Evolutionary conservation across 2,113 vertebrate species (phyloP).

Genomic region (Triplophysa dalaica): DNA sequence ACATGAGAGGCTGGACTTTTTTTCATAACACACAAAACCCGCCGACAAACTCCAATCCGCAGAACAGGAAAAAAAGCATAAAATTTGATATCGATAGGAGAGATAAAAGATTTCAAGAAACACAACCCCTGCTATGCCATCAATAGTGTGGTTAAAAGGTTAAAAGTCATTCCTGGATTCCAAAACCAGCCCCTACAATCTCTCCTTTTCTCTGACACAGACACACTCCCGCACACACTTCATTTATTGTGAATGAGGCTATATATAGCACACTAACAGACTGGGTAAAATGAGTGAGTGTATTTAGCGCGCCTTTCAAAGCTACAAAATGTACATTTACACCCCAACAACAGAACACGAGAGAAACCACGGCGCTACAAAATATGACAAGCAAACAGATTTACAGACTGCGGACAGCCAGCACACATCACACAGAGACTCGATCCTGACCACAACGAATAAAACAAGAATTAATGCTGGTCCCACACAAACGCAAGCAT

Average conservation of each 20-base stretch:
- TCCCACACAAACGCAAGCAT: constrained; percentile 4
- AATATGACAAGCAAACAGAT: constrained; percentile 31
- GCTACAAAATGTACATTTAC: constrained; percentile 50
- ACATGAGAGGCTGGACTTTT: background rate
- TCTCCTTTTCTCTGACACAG: background rate
- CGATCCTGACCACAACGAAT: constrained; percentile 30
- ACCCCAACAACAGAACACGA: constrained; percentile 40
- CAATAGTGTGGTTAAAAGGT: constrained; percentile 2
- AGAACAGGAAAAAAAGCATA: background rate
- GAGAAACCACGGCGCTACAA: constrained; percentile 37
- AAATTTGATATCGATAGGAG: background rate
- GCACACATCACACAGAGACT: background rate
- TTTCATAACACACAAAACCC: background rate
- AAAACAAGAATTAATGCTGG: constrained; percentile 16
- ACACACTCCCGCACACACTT: constrained; percentile 41
- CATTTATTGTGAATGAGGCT: constrained; percentile 71
- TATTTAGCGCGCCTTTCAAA: constrained; percentile 56
- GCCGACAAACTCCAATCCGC: background rate
- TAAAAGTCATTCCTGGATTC: constrained; percentile 19
- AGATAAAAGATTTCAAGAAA: background rate
- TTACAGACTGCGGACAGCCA: constrained; percentile 14
- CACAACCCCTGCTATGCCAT: background rate
- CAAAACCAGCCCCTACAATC: background rate
- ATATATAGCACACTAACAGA: constrained; percentile 66
- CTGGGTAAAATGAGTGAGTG: constrained; percentile 54